Evolutionary conservation across 2,113 vertebrate species (phyloP).

Genomic region (Tricholaema leucomelas): DNA sequence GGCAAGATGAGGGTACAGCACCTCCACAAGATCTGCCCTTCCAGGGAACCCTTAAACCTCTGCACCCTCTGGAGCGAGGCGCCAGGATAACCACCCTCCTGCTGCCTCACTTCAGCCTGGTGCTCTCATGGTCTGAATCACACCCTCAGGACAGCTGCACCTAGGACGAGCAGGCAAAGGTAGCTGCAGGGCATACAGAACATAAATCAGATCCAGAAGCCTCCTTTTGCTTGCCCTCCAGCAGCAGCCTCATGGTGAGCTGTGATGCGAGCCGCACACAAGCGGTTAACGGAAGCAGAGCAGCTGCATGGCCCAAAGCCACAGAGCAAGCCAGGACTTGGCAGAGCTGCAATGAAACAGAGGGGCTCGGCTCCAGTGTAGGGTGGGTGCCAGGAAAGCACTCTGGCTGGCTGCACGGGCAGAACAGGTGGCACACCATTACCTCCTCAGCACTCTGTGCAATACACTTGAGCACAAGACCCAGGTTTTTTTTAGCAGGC

Average conservation of each 20-base stretch:
- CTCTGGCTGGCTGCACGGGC: neutral
- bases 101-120: neutral
- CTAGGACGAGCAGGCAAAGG: neutral
- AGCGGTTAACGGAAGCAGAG: constrained; percentile 35
- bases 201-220: neutral
- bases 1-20: neutral
- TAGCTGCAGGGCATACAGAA: neutral
- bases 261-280: neutral
- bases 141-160: neutral
- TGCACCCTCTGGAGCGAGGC: neutral
- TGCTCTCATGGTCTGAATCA: neutral
- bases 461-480: neutral
- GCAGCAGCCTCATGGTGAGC: neutral
- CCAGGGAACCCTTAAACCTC: neutral
- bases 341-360: neutral
- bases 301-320: constrained; percentile 59
- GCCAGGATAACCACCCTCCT: neutral
- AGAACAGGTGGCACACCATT: neutral
- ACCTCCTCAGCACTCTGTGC: neutral
- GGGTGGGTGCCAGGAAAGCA: neutral
- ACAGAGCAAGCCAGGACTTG: constrained; percentile 5
- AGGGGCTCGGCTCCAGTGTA: neutral
- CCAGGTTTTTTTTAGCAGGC: neutral
- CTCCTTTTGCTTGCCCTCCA: neutral
- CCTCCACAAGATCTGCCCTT: neutral